Base-by-base conservation (phyloP, 2,113 vertebrate genomes). In the Argyrosomus japonicus region DNA sequence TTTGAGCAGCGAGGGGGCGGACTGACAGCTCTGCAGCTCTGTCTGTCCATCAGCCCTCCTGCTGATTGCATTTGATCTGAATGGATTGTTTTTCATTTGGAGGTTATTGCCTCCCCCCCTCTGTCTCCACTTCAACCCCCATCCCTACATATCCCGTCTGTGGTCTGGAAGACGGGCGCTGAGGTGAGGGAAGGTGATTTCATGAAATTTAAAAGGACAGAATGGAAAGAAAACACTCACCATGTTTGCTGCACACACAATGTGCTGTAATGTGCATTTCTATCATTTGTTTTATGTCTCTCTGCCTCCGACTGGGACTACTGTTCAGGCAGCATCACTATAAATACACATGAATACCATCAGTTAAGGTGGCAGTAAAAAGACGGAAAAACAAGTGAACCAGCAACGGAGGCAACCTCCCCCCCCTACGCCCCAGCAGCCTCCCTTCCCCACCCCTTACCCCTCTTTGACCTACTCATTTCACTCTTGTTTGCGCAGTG, bases 71-170 rank as follows among this genome's bases (percentile, higher is more conserved):
- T 94, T 93, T 93, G 90, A 93, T 94, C 92, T 93, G 91, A 94
- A 93, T 93, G 90, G 91, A 91, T 93, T 93, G 90, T 93, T 93
- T 93, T 93, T 91, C 92, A 92, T 93, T 92, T 92, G 87, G 90
- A 92, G 91, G 89, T 91, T 92, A 95, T 93, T 92, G 90, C 84
- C 78, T 77, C 51, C 75, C 21, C 74, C 18, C 48, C 15, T 3
- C 56, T 6, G 47, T 68, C 32, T 51, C 62, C 71, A 15, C 62
- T 48, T 60, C 51, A 56, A 50, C 68, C 84, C 77, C 60, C 57
- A 13, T 2, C 61, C 61, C 29, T 17, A 14, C 77, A 51, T 75
- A 57, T 48, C 45, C 57, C 0, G 51, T 50, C 32, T 85, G 74
- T 88, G 81, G 86, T 86, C 69, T 91, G 89, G 29, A 79, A 63